Conservation (phyloP, 2,113 vertebrate genomes). For the Chionis minor region DNA sequence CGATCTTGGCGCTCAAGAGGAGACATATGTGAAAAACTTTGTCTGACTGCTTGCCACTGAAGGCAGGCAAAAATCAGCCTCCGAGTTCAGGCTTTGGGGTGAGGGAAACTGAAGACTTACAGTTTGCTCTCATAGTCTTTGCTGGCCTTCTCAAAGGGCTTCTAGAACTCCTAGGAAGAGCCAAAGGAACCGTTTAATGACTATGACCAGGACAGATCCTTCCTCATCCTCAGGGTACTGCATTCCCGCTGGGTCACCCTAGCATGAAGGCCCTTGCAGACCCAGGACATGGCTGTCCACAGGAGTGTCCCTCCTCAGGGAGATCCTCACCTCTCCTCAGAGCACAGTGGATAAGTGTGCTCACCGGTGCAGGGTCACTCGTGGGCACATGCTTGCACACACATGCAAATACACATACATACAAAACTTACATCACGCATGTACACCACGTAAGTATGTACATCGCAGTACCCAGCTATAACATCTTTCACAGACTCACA, state of each 20-base stretch:
- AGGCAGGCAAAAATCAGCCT: not conserved
- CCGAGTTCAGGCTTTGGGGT: not conserved
- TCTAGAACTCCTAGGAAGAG: constrained; percentile 72
- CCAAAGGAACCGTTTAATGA: not conserved
- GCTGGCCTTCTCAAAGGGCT: constrained; percentile 79
- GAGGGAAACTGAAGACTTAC: constrained; percentile 53
- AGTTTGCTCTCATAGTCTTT: constrained; percentile 77
- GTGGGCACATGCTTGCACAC: not conserved
- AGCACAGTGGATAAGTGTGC: rapidly evolving
- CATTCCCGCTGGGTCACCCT: not conserved
- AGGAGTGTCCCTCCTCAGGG: not conserved
- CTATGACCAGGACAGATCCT: rapidly evolving
- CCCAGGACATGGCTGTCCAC: not conserved
- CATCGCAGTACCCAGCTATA: not conserved
- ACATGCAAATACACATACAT: no score
- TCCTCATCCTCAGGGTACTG: not conserved
- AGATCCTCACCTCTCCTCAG: not conserved
- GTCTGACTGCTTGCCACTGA: rapidly evolving
- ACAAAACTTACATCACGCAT: not conserved
- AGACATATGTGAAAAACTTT: not conserved
- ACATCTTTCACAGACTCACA: not conserved
- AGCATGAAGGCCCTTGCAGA: not conserved
- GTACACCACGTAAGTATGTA: not conserved
- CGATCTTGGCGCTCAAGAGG: constrained; percentile 67
- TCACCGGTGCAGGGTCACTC: not conserved